Evolutionary conservation across 2,113 vertebrate genomes (phyloP).

Genomic region (Antechinus flavipes): DNA sequence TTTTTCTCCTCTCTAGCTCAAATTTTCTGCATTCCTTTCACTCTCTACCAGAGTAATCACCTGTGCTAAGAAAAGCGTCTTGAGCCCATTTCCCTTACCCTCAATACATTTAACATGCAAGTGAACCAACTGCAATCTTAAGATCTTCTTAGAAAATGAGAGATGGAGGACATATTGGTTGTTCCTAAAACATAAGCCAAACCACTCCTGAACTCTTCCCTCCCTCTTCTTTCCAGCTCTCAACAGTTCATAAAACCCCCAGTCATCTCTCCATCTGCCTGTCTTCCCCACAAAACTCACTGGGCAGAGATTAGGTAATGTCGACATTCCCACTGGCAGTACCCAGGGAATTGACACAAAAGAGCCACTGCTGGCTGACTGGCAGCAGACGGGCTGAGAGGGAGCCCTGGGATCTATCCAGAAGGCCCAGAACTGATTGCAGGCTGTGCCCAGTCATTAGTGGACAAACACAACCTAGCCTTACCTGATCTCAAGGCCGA

Average conservation of each 20-base stretch:
- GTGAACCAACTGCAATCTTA: constrained; percentile 13
- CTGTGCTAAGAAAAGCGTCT: background rate
- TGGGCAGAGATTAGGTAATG: constrained; percentile 70
- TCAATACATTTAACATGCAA: background rate
- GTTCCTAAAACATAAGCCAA: background rate
- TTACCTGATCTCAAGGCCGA: constrained; percentile 51
- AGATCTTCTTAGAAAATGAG: background rate
- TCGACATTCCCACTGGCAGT: constrained; percentile 62
- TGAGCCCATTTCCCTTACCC: background rate
- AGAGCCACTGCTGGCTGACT: constrained; percentile 61
- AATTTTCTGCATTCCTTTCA: background rate
- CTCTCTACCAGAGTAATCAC: background rate
- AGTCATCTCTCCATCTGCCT: constrained; percentile 72
- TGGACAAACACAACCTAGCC: constrained; percentile 54
- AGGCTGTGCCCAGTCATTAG: constrained; percentile 51
- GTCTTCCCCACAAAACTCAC: constrained; percentile 71
- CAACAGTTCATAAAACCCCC: constrained; percentile 49
- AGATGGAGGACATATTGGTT: background rate
- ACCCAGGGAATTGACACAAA: constrained; percentile 72
- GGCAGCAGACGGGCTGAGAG: constrained; percentile 66
- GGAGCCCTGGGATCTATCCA: constrained; percentile 75
- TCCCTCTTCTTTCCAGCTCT: constrained; percentile 21
- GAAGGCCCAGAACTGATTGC: constrained; percentile 65
- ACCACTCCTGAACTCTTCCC: constrained; percentile 3
- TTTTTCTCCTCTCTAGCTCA: background rate